Base-by-base conservation (phyloP, 2,888 invertebrate genomes). In the Diarsia mendica region DNA sequence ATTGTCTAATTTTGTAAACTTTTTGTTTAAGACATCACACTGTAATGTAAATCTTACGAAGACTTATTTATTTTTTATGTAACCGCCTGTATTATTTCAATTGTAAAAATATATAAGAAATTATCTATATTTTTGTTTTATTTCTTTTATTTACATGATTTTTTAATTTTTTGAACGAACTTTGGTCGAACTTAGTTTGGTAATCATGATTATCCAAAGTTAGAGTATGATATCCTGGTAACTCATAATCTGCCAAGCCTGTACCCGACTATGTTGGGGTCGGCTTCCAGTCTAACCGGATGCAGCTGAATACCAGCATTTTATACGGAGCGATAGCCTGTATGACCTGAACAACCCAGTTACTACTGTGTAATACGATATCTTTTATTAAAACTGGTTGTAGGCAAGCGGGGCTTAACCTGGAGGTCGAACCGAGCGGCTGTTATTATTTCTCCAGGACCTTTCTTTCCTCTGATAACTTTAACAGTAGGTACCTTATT, bases 81-180 rank as follows among this genome's bases (percentile, higher is more conserved):
- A 96, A 96, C 96, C 96, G 95, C 96, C 96, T 96, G 95, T 95
- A 95, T 95, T 94, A 96, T 95, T 95, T 95, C 89, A 93, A 94
- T 94, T 96, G 96, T 96, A 96, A 95, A 96, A 96, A 95, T 95
- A 95, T 95, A 94, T 93, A 95, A 94, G 95, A 95, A 95, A 95
- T 94, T 93, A 94, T 94, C 91, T 92, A 92, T 73, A 83, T 55
- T 60, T 79, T 80, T 71, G 87, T 90, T 91, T 91, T 83, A 90
- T 91, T 90, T 84, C n/a, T 48, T 53, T 18, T 3, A 9, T 70
- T 33, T 28, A n/a, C 3, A 28, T 15, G 13, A 28, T 15, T 18
- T 15, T 39, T 10, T 18, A 20, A n/a, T n/a, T n/a, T n/a, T n/a
- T n/a, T n/a, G n/a, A n/a, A n/a, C n/a, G n/a, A n/a, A n/a, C n/a